These are phyloP conservation scores for Orthosia cruda DNA, from an alignment of 2,888 invertebrate species.

Conservation along the genomic window DNA sequence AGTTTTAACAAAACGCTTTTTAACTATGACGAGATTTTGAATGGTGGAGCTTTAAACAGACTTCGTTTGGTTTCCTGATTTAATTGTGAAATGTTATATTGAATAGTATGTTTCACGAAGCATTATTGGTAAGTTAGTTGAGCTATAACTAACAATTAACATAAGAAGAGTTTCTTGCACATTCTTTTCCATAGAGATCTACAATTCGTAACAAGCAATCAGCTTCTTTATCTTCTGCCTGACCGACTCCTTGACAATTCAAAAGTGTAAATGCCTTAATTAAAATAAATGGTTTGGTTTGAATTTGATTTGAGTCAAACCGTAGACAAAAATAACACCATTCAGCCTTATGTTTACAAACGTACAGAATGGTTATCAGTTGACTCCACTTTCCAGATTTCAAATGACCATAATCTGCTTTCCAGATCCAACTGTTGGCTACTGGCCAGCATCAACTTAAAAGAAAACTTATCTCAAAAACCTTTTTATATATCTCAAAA, in stretches of 20 bases:
- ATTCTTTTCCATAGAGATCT: too few species aligned
- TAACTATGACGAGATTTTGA: slow-evolving; percentile 15
- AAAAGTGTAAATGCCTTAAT: too few species aligned
- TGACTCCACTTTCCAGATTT: neutral
- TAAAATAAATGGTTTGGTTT: too few species aligned
- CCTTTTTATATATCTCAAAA: neutral
- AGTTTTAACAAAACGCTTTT: slow-evolving; percentile 43
- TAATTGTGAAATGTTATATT: neutral
- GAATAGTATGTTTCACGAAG: too few species aligned
- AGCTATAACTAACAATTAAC: neutral
- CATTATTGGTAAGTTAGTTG: neutral
- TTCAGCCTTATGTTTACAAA: neutral
- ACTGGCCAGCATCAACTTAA: neutral
- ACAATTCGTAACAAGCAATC: too few species aligned
- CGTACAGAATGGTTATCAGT: neutral
- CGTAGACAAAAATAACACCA: too few species aligned
- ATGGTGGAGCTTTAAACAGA: neutral
- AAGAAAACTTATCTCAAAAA: neutral
- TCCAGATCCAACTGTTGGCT: neutral
- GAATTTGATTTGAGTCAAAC: too few species aligned
- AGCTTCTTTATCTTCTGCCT: too few species aligned
- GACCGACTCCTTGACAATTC: too few species aligned
- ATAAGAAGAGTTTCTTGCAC: too few species aligned
- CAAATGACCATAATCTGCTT: neutral
- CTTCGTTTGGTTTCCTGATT: neutral